Conservation (phyloP, 23 tunicate species). For the Pegea sp. region DNA sequence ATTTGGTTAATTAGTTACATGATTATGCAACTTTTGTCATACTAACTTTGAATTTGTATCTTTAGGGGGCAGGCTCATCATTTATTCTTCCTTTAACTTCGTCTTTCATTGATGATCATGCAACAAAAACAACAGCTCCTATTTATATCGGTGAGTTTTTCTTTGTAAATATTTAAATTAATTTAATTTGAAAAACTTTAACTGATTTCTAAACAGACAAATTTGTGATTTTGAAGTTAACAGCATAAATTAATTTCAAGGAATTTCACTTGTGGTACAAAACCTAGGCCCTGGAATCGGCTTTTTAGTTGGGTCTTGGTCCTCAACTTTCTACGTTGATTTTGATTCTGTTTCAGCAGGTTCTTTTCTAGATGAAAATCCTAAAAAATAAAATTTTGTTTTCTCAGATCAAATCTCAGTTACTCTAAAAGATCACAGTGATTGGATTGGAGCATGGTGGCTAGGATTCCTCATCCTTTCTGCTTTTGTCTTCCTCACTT, state of each 20-base stretch:
- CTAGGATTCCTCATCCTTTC: conserved; percentile 61
- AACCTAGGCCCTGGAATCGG: conserved; percentile 79
- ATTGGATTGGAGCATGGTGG: conserved; percentile 98
- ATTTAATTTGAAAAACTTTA: not conserved
- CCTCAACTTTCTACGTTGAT: conserved; percentile 59
- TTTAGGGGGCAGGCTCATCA: conserved; percentile 75
- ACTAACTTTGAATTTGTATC: not conserved
- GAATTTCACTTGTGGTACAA: conserved; percentile 62
- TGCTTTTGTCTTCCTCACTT: conserved; percentile 27
- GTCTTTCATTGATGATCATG: conserved; percentile 69
- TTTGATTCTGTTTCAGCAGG: conserved; percentile 52
- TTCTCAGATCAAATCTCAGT: conserved; percentile 5
- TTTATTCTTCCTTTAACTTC: conserved; percentile 49
- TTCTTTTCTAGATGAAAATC: not conserved
- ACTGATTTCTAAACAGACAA: not conserved
- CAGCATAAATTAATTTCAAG: conserved; percentile 14
- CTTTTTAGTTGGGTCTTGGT: conserved; percentile 66
- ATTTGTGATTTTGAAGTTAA: not conserved
- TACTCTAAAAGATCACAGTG: conserved; percentile 5
- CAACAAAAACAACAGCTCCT: conserved; percentile 29
- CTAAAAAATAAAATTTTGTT: not conserved
- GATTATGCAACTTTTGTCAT: too few species aligned
- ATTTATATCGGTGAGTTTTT: conserved; percentile 49
- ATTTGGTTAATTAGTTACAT: too few species aligned
- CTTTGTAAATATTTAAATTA: not conserved